These are phyloP conservation scores for Styela clava DNA, from an alignment of 23 tunicate genomes.

Conservation along the genomic window DNA sequence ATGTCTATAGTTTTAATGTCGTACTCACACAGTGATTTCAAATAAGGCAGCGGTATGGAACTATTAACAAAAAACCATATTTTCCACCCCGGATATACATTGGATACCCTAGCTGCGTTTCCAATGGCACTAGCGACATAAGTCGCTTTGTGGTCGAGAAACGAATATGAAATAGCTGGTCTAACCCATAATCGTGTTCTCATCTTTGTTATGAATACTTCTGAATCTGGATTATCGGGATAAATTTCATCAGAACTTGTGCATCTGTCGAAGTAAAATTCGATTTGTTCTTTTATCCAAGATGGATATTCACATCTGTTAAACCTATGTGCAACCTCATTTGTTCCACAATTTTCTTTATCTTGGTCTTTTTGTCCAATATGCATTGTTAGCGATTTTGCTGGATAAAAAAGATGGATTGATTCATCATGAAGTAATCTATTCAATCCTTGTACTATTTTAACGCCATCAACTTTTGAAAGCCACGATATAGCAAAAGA, in stretches of 20 bases:
- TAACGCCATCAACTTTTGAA: not conserved
- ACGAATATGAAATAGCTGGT: not conserved
- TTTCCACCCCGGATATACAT: conserved; percentile 7
- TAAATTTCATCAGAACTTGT: not conserved
- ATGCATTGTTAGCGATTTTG: not conserved
- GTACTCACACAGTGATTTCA: not conserved
- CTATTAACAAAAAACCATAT: not conserved
- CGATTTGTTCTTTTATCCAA: not conserved
- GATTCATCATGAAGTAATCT: not conserved
- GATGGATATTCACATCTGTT: conserved; percentile 2
- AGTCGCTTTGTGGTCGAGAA: not conserved
- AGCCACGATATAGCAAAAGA: not conserved
- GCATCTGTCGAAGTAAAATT: conserved; percentile 11
- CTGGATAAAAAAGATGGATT: not conserved
- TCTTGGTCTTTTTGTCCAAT: conserved; percentile 1
- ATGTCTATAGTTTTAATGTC: not conserved
- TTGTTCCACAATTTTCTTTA: not conserved
- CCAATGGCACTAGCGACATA: not conserved
- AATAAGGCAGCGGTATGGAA: not conserved
- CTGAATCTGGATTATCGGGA: not conserved
- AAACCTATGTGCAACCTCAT: conserved; percentile 1
- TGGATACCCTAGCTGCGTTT: not conserved
- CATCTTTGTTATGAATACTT: not conserved
- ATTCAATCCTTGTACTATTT: not conserved
- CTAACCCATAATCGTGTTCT: not conserved